A percentile compares a stretch with the other conserved stretches of the same genome.
Evolutionary conservation across 2,888 invertebrate species (phyloP).

Genomic region (Orgyia antiqua): DNA sequence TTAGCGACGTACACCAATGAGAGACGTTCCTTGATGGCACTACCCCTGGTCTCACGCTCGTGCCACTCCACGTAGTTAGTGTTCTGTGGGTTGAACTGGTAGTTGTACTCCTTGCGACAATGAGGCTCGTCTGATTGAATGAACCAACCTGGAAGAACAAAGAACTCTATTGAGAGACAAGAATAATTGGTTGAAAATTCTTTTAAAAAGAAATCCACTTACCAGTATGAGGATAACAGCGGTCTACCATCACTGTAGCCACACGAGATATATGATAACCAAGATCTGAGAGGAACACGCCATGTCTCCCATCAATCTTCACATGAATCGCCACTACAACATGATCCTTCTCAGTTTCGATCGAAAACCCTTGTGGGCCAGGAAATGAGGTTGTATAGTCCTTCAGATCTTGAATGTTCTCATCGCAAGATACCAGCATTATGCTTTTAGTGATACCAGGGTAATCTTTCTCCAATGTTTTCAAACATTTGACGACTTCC

Average conservation of each 20-base stretch:
- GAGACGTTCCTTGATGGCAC: slow-evolving; percentile 80
- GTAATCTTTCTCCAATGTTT: slow-evolving; percentile 80
- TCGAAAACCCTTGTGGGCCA: slow-evolving; percentile 78
- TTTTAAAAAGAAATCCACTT: slow-evolving; percentile 22
- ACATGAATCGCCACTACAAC: slow-evolving; percentile 89
- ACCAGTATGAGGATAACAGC: slow-evolving; percentile 93
- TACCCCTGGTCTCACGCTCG: slow-evolving; percentile 84
- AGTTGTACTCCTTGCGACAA: slow-evolving; percentile 90
- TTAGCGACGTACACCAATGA: slow-evolving; percentile 88
- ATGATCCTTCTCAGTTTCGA: slow-evolving; percentile 91
- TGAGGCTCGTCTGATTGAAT: slow-evolving; percentile 88
- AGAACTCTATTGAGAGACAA: background rate
- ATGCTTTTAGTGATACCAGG: slow-evolving; percentile 83
- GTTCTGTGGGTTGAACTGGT: slow-evolving; percentile 83
- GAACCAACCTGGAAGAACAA: slow-evolving; percentile 83
- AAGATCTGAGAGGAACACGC: slow-evolving; percentile 90
- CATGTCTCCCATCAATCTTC: slow-evolving; percentile 84
- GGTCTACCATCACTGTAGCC: slow-evolving; percentile 92
- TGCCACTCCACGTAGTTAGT: slow-evolving; percentile 91
- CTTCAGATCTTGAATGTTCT: slow-evolving; percentile 82
- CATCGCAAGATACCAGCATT: slow-evolving; percentile 92
- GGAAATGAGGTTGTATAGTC: slow-evolving; percentile 81
- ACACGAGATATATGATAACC: slow-evolving; percentile 94
- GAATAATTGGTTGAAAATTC: too few relatives aligned
- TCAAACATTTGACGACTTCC: slow-evolving; percentile 86